Evolutionary conservation across 2,888 invertebrate species (phyloP).

Genomic region (Micropterix aruncella): DNA sequence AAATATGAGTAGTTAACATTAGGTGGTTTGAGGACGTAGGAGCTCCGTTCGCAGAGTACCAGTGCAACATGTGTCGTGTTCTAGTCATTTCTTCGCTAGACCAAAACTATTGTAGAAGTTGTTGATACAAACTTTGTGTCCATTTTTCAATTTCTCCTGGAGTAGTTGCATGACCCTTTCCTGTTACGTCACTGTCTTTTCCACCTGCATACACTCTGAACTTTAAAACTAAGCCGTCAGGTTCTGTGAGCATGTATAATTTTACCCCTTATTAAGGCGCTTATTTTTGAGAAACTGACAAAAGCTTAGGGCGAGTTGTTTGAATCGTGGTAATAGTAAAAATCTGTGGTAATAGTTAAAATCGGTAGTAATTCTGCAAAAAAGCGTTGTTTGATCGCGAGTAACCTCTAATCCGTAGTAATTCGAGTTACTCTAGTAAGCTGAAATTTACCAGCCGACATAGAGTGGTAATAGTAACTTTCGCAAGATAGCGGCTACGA

Average conservation of each 20-base stretch:
- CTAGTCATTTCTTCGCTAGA: neutral
- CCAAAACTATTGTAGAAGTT: slow-evolving; percentile 2
- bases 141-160: slow-evolving; percentile 1
- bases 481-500: no score
- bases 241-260: slow-evolving; percentile 11
- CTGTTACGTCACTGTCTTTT: neutral
- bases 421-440: no score
- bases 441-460: no score
- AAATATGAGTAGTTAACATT: no score
- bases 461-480: no score
- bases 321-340: no score
- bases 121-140: slow-evolving; percentile 1
- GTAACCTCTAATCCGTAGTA: no score
- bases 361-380: no score
- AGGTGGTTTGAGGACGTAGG: no score
- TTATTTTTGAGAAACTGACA: neutral
- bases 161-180: slow-evolving; percentile 1
- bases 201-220: slow-evolving; percentile 1
- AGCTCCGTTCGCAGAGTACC: neutral
- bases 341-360: no score
- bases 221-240: slow-evolving; percentile 7
- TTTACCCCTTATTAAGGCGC: neutral
- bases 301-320: no score
- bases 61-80: neutral
- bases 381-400: no score